These are phyloP conservation scores for Vanacampus margaritifer DNA, from an alignment of 2,113 vertebrate species.

Conservation along the genomic window DNA sequence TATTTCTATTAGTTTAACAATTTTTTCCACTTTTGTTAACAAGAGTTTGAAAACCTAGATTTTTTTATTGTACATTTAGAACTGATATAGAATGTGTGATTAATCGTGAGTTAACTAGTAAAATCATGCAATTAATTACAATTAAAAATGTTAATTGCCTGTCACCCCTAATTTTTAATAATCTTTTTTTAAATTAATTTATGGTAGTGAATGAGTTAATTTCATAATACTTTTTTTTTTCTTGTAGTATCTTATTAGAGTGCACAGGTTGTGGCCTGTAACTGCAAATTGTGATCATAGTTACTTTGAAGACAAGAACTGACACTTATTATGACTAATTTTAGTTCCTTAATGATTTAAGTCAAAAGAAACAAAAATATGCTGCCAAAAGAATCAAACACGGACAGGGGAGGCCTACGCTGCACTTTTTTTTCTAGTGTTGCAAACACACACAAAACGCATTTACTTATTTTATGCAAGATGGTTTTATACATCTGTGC, in stretches of 20 bases:
- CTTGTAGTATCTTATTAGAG: not conserved
- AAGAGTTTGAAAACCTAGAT: too few species aligned
- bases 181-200: too few species aligned
- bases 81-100: too few species aligned
- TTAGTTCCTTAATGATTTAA: not conserved
- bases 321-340: not conserved
- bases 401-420: not conserved
- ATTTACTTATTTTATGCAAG: slow-evolving; percentile 7
- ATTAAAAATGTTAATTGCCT: too few species aligned
- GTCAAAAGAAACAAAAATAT: not conserved
- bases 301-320: not conserved
- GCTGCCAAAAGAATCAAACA: not conserved
- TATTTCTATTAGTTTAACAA: too few species aligned
- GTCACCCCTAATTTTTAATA: too few species aligned
- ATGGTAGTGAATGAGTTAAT: too few species aligned
- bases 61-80: too few species aligned
- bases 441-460: slow-evolving; percentile 4
- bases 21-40: too few species aligned
- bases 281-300: not conserved
- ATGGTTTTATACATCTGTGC: slow-evolving; percentile 4
- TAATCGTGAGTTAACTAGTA: too few species aligned
- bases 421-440: not conserved
- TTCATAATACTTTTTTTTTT: too few species aligned
- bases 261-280: not conserved
- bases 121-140: too few species aligned